Evolutionary conservation across 2,113 vertebrate genomes (phyloP).

Genomic region (Thalassarche chlororhynchos): DNA sequence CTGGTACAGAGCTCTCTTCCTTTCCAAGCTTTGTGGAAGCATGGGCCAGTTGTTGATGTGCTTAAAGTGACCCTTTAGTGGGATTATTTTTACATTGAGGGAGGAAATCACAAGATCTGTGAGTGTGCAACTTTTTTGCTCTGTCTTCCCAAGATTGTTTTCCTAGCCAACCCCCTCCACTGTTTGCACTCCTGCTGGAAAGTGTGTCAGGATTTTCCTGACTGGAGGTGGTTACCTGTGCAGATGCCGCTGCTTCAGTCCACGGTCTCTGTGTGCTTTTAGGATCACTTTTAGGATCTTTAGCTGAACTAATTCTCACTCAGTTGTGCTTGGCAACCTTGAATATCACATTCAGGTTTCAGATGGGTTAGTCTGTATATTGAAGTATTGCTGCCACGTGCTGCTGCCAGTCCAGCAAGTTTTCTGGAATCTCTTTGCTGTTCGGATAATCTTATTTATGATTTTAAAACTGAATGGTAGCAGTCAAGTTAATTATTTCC

Average conservation of each 20-base stretch:
- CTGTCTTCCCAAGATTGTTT: not conserved
- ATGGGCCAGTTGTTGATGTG: not conserved
- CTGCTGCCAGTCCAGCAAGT: not conserved
- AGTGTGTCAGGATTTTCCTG: not conserved
- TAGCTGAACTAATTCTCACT: not conserved
- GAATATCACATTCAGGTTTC: not conserved
- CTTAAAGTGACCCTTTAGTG: too few species aligned
- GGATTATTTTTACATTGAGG: not conserved
- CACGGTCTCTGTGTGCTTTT: not conserved
- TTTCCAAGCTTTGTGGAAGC: not conserved
- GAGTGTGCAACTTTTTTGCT: fast-evolving
- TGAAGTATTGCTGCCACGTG: not conserved
- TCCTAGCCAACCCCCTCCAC: not conserved
- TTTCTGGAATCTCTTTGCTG: not conserved
- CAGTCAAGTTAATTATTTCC: not conserved
- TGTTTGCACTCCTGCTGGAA: too few species aligned
- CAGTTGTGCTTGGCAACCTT: not conserved
- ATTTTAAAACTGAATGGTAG: not conserved
- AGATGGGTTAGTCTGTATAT: not conserved
- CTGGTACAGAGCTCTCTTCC: not conserved
- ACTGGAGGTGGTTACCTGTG: not conserved
- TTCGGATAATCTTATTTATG: not conserved
- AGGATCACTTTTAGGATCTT: not conserved
- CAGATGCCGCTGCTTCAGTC: not conserved
- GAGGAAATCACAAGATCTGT: not conserved